Conservation (phyloP, 1,140 invertebrate genomes). For the Campoletis sonorensis region DNA sequence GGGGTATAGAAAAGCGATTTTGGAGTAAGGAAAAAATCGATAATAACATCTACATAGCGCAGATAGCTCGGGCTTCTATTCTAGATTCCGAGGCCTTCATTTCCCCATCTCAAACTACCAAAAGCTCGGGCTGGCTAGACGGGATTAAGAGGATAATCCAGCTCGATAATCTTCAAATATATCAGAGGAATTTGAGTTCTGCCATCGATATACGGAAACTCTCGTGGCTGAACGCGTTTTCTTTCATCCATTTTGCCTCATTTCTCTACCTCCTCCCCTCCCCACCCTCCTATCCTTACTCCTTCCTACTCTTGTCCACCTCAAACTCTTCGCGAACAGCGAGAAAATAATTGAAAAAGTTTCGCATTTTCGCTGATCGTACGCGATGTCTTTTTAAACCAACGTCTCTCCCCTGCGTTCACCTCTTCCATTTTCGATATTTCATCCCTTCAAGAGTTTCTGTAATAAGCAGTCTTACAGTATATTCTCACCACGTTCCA, state of each 20-base stretch:
- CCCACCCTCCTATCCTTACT: too few relatives aligned
- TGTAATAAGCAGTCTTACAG: not conserved
- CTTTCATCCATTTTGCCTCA: constrained; percentile 34
- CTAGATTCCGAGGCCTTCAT: not conserved
- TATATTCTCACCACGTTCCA: not conserved
- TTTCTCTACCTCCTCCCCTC: constrained; percentile 45
- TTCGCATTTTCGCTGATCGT: constrained; percentile 3
- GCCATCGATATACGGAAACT: constrained; percentile 61
- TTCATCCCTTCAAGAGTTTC: not conserved
- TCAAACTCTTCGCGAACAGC: not conserved
- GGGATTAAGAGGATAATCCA: constrained; percentile 59
- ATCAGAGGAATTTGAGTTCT: constrained; percentile 65
- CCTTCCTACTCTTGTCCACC: not conserved
- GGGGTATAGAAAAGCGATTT: not conserved
- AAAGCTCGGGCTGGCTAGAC: constrained; percentile 15
- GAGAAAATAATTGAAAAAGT: constrained; percentile 21
- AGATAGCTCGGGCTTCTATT: constrained; percentile 1
- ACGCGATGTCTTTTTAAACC: constrained; percentile 4
- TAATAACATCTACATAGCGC: constrained; percentile 1
- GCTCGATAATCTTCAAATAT: constrained; percentile 66
- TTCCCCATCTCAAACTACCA: not conserved
- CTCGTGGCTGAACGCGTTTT: constrained; percentile 41
- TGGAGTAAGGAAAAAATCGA: constrained; percentile 17
- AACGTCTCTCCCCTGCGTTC: not conserved
- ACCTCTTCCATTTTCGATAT: not conserved